These are phyloP conservation scores for Aptenodytes forsteri DNA, from an alignment of 2,113 vertebrate genomes.

Conservation along the genomic window DNA sequence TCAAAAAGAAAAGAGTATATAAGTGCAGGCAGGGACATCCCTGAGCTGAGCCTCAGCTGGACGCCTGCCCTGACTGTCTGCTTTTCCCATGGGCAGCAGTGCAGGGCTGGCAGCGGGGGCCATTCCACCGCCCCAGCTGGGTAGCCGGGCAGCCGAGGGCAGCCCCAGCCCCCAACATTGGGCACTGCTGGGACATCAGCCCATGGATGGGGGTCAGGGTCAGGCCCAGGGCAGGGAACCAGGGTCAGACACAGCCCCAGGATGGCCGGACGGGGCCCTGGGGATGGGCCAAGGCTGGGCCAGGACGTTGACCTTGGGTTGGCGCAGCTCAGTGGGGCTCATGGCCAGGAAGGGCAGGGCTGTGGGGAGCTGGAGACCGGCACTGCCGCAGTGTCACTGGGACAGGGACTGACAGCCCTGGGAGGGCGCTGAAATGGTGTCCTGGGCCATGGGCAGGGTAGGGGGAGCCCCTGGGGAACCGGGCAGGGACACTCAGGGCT, in stretches of 20 bases:
- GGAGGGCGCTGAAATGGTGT: background rate
- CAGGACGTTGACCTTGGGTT: background rate
- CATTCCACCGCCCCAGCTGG: too few species aligned
- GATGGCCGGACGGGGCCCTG: background rate
- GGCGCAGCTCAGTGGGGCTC: background rate
- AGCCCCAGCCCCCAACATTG: background rate
- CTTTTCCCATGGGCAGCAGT: background rate
- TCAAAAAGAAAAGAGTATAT: background rate
- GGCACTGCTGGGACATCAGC: background rate
- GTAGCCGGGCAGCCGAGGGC: background rate
- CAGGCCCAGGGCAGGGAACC: background rate
- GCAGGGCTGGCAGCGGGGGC: too few species aligned
- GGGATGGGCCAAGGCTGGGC: background rate
- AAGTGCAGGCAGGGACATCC: background rate
- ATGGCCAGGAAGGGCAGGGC: background rate
- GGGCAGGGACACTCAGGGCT: background rate
- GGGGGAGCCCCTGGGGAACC: background rate
- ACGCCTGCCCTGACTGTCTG: rapidly evolving
- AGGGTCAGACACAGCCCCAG: background rate
- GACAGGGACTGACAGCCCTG: background rate
- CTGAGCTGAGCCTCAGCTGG: background rate
- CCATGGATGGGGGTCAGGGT: background rate
- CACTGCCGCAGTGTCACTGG: rapidly evolving
- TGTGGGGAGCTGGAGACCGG: background rate
- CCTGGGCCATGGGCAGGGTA: background rate